Percentiles rank a stretch among this genome's conserved stretches.
Conservation (phyloP, 2,888 invertebrate genomes). For the Tineola bisselliella region DNA sequence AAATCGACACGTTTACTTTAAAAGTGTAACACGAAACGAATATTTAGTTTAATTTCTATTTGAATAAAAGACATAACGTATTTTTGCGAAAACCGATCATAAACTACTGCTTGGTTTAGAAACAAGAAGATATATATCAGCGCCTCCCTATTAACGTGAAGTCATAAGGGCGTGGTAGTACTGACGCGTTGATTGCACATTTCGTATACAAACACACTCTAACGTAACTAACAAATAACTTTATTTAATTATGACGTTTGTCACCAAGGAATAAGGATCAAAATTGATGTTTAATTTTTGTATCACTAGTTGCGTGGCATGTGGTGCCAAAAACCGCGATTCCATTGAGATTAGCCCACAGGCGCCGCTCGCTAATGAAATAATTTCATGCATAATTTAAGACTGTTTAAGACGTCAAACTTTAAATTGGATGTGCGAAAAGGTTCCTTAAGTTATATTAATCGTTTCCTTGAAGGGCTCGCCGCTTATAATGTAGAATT, state of each 20-base stretch:
- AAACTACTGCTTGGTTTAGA: background rate
- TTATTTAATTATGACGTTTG: background rate
- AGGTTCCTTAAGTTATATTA: constrained; percentile 61
- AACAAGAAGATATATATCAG: constrained; percentile 28
- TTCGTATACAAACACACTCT: constrained; percentile 23
- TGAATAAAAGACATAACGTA: no score
- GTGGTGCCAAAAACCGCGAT: constrained; percentile 33
- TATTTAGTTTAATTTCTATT: no score
- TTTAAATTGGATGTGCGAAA: constrained; percentile 66
- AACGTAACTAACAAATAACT: background rate
- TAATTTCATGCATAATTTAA: constrained; percentile 64
- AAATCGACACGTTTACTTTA: no score
- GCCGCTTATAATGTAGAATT: background rate
- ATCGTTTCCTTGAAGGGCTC: constrained; percentile 39
- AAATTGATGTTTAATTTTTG: background rate
- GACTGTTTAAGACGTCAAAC: constrained; percentile 67
- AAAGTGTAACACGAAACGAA: no score
- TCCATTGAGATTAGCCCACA: constrained; percentile 34
- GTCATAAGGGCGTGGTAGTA: constrained; percentile 47
- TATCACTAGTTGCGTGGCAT: background rate
- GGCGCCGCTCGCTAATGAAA: constrained; percentile 55
- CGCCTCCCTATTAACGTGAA: constrained; percentile 26
- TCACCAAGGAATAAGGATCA: background rate
- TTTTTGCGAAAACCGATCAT: background rate
- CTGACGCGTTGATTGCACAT: constrained; percentile 60